Evolutionary conservation across 23 tunicate species (phyloP).

Genomic region (Botrylloides violaceus): DNA sequence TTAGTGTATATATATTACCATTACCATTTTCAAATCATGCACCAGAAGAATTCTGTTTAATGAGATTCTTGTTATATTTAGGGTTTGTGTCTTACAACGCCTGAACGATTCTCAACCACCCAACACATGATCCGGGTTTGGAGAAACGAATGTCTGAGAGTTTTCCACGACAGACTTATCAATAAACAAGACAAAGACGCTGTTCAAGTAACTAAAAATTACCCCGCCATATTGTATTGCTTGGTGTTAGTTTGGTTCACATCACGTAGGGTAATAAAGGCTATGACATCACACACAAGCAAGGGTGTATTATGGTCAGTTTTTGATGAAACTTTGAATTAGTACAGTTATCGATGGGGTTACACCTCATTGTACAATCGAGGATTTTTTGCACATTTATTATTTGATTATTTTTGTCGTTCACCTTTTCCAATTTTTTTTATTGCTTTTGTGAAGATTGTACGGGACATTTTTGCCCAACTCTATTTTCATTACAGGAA

Average conservation of each 20-base stretch:
- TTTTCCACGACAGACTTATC: constrained; percentile 94
- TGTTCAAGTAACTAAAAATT: constrained; percentile 29
- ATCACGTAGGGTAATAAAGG: neutral
- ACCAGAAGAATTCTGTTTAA: neutral
- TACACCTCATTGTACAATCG: too few species aligned
- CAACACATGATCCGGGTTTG: constrained; percentile 85
- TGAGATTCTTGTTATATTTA: neutral
- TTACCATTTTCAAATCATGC: neutral
- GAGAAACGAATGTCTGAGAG: constrained; percentile 97
- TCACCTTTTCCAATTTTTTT: too few species aligned
- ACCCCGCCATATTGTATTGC: too few species aligned
- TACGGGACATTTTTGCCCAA: neutral
- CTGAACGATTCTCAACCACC: constrained; percentile 65
- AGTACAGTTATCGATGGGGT: too few species aligned
- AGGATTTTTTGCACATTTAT: too few species aligned
- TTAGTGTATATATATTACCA: too few species aligned
- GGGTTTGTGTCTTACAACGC: constrained; percentile 94
- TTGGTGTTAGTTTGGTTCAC: neutral
- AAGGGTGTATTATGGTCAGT: neutral
- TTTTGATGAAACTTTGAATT: too few species aligned
- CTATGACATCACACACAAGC: neutral
- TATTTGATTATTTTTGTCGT: too few species aligned
- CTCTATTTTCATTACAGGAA: neutral
- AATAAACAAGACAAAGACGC: constrained; percentile 76
- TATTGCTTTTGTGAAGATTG: too few species aligned